Conservation (phyloP, 2,113 vertebrate species). For the Talpa occidentalis region DNA sequence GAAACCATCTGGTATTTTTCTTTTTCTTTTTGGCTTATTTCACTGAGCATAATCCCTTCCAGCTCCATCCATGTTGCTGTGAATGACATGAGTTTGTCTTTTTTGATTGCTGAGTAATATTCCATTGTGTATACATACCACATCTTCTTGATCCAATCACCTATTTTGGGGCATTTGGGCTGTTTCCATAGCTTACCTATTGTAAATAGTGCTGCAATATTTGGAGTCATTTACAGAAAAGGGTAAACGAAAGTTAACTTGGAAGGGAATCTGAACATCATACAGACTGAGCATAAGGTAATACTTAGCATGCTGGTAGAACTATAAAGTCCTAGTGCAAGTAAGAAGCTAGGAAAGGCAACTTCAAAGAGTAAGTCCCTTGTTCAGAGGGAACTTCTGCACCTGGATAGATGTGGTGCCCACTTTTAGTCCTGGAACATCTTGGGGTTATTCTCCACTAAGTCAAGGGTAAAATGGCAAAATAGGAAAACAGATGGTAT, state of each 20-base stretch:
- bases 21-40: too few relatives aligned
- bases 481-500: neutral
- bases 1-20: too few relatives aligned
- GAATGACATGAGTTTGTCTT: too few relatives aligned
- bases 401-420: neutral
- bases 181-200: too few relatives aligned
- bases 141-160: too few relatives aligned
- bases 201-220: too few relatives aligned
- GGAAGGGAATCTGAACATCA: neutral
- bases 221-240: neutral
- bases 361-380: neutral
- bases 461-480: neutral
- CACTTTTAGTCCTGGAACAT: neutral
- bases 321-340: neutral
- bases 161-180: too few relatives aligned
- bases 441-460: neutral
- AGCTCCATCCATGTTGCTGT: too few relatives aligned
- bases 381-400: neutral
- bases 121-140: too few relatives aligned
- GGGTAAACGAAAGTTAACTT: neutral
- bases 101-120: too few relatives aligned
- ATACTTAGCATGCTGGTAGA: neutral
- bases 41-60: too few relatives aligned
- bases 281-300: neutral
- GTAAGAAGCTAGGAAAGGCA: neutral